Percentiles rank a stretch among this genome's conserved stretches.
Conservation (phyloP, 2,113 vertebrate genomes). For the Solea solea region DNA sequence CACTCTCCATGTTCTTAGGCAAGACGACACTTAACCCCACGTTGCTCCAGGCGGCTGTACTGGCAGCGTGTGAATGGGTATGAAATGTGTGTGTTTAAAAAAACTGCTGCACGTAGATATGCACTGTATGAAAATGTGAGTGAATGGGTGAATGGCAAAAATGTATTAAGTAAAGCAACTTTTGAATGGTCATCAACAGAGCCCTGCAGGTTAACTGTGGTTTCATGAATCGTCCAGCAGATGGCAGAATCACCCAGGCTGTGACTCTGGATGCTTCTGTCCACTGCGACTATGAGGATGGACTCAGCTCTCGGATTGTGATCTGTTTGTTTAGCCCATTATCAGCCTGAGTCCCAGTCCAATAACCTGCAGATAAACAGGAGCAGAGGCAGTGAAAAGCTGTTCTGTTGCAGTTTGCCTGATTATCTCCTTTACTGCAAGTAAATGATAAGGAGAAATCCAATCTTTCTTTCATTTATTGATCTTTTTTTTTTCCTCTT, state of each 20-base stretch:
- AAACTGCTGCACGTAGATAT: no score
- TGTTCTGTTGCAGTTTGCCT: constrained; percentile 35
- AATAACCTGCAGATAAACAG: constrained; percentile 52
- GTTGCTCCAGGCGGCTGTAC: no score
- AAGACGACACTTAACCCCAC: no score
- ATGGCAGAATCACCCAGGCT: constrained; percentile 36
- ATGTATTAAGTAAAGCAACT: no score
- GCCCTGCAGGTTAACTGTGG: no score
- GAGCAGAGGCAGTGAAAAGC: constrained; percentile 43
- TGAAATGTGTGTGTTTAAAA: no score
- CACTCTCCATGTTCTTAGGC: no score
- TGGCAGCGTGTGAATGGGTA: no score
- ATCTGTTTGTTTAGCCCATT: constrained; percentile 51
- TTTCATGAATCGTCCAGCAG: constrained; percentile 36
- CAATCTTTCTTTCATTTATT: not conserved
- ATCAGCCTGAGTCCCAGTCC: constrained; percentile 41
- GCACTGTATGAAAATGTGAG: no score
- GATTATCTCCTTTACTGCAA: constrained; percentile 17
- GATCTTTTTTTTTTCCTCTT: not conserved
- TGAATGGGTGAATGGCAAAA: no score
- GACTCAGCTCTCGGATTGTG: constrained; percentile 37
- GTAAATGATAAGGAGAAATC: not conserved
- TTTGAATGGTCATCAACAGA: no score
- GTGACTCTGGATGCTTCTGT: not conserved
- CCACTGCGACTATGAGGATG: no score